Percentiles rank a stretch among this genome's conserved stretches.
These are phyloP conservation scores for Montipora cactus DNA, from an alignment of 64 coral and sea anemone genomes.

Conservation along the genomic window DNA sequence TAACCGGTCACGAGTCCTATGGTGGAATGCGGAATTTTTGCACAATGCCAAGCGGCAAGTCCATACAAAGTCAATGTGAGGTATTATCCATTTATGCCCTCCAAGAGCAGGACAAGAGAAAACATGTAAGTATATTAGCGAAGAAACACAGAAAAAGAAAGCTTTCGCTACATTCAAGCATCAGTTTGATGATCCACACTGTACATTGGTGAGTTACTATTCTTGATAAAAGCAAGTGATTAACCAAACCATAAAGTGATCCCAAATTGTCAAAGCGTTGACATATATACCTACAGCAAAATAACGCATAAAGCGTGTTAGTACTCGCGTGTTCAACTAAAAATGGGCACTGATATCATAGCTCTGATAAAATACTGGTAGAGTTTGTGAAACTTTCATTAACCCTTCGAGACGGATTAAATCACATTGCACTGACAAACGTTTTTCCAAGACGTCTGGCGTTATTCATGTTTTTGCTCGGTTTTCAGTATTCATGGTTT, in stretches of 20 bases:
- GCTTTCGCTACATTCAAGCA: background rate
- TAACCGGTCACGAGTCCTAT: background rate
- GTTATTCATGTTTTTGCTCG: too few relatives aligned
- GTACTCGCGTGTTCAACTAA: background rate
- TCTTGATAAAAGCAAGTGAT: background rate
- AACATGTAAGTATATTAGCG: background rate
- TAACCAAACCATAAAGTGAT: background rate
- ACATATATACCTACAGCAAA: background rate
- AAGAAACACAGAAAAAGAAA: background rate
- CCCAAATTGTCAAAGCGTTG: background rate
- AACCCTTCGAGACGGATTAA: background rate
- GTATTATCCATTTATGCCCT: slow-evolving; percentile 17
- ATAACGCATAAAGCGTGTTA: background rate
- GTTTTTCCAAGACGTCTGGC: too few relatives aligned
- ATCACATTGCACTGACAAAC: background rate
- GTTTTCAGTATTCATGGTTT: too few relatives aligned
- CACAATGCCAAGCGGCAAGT: slow-evolving; percentile 11
- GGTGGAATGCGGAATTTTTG: slow-evolving; percentile 55
- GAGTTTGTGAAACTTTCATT: background rate
- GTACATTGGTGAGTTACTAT: background rate
- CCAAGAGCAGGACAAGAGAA: slow-evolving; percentile 11
- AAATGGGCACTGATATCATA: background rate
- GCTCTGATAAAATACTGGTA: background rate
- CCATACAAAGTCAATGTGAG: background rate
- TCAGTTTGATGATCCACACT: background rate